phyloP scores from a whole-genome alignment of 1,140 invertebrate species.

The Mylabris phalerata region DNA sequence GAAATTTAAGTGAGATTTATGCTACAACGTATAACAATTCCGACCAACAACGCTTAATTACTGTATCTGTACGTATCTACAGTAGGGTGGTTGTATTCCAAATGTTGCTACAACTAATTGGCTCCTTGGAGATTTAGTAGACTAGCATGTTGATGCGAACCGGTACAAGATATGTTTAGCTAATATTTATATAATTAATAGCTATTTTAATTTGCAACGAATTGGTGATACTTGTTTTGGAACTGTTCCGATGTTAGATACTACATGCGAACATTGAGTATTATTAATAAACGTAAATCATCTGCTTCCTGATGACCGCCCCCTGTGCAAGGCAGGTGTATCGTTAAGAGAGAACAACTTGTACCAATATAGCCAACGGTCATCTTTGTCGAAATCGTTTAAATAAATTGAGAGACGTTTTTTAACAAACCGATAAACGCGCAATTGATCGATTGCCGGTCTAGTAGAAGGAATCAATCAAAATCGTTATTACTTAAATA shows the following conservation, averaged over 20 bases:
- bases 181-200: not conserved
- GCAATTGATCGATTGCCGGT: too few species aligned
- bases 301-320: constrained; percentile 22
- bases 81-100: not conserved
- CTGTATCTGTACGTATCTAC: constrained; percentile 1
- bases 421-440: too few species aligned
- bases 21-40: constrained; percentile 12
- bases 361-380: constrained; percentile 19
- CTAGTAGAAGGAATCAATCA: too few species aligned
- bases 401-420: too few species aligned
- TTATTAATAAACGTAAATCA: constrained; percentile 24
- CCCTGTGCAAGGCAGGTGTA: constrained; percentile 16
- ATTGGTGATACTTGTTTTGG: constrained; percentile 1
- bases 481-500: too few species aligned
- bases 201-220: not conserved
- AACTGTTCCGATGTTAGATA: constrained; percentile 1
- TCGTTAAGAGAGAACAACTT: constrained; percentile 10
- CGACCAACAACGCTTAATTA: constrained; percentile 9
- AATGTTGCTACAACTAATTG: constrained; percentile 13
- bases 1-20: constrained; percentile 16
- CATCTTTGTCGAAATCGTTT: not conserved
- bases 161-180: not conserved
- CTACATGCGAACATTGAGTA: constrained; percentile 18
- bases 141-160: not conserved
- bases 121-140: constrained; percentile 4